Evolutionary conservation across 2,888 invertebrate genomes (phyloP).

Genomic region (Geophilus truncorum): DNA sequence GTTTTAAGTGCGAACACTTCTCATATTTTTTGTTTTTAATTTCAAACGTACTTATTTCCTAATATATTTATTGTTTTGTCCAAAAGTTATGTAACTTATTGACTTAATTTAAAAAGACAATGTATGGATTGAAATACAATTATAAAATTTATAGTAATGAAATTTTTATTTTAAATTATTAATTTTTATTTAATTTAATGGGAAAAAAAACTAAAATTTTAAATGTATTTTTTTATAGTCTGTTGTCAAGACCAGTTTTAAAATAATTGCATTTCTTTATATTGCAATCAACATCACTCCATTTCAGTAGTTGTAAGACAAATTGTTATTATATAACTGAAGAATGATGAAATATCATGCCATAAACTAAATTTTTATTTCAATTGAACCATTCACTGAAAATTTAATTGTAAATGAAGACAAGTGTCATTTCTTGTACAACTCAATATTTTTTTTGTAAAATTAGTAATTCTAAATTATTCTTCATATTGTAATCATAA

Average conservation of each 20-base stretch:
- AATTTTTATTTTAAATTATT: background rate
- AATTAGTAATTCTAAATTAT: background rate
- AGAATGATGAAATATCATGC: background rate
- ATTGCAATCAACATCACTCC: constrained; percentile 8
- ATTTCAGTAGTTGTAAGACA: background rate
- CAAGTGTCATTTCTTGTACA: background rate
- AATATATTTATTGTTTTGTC: constrained; percentile 4
- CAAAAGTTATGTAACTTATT: background rate
- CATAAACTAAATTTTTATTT: background rate
- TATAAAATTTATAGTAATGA: background rate
- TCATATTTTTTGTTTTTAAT: background rate
- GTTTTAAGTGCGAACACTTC: background rate
- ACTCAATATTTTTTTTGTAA: background rate
- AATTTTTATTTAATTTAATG: background rate
- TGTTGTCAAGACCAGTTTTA: constrained; percentile 17
- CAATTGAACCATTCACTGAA: background rate
- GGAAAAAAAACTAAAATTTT: background rate
- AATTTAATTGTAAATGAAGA: background rate
- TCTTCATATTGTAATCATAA: background rate
- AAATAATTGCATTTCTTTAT: background rate
- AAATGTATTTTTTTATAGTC: background rate
- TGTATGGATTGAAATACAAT: background rate
- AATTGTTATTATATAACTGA: background rate
- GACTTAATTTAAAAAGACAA: constrained; percentile 14
- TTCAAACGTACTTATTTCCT: background rate